Evolutionary conservation across 37 sponge, comb jelly and placozoan genomes (phyloP), one percentile per base, ranked within the genome.

Genomic region (Ianthella basta): DNA sequence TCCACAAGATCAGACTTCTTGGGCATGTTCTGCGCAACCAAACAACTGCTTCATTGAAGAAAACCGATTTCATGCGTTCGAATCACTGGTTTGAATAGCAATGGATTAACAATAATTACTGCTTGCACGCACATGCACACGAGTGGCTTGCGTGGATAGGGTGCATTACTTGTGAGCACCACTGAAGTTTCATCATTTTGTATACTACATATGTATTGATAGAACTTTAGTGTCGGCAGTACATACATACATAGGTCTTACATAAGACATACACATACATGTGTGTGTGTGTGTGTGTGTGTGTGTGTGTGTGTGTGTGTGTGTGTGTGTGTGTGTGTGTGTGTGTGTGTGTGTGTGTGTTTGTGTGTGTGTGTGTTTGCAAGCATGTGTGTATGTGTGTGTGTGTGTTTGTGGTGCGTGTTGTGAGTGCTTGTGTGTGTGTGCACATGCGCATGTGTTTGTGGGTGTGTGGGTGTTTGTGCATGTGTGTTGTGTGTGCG

Each of bases 241-340:
- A n/a, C n/a, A n/a, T n/a, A n/a, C 18, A 56, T 56, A 56, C 18
- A 19, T 18, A 56, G 59, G 59, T 56, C 59, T 18, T 56, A 56
- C 66, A 16, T 29, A 29, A 16, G 23, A 16, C 27, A 20, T 16
- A 30, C 27, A 16, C 23, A 16, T 64, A 16, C 66, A 64, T 16
- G 23, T 64, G 23, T 16, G 66, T 64, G 23, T 64, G 34, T 73
- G 75, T 73, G 75, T 30, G 38, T 73, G 75, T 73, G 75, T 30
- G 14, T 73, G 75, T 73, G 38, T 30, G 38, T 73, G 75, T 73
- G 75, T 30, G 75, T 73, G 75, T 73, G 75, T 73, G 75, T 73
- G 75, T 73, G 75, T 73, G 75, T 73, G 38, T 73, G 75, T 73
- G 75, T 73, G 75, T 73, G 75, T 73, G 75, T 73, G 75, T 73